A percentile compares a stretch with the other conserved stretches of the same genome.
These are phyloP conservation scores for Brachionus plicatilis DNA, from an alignment of 1,140 invertebrate species.

Conservation along the genomic window DNA sequence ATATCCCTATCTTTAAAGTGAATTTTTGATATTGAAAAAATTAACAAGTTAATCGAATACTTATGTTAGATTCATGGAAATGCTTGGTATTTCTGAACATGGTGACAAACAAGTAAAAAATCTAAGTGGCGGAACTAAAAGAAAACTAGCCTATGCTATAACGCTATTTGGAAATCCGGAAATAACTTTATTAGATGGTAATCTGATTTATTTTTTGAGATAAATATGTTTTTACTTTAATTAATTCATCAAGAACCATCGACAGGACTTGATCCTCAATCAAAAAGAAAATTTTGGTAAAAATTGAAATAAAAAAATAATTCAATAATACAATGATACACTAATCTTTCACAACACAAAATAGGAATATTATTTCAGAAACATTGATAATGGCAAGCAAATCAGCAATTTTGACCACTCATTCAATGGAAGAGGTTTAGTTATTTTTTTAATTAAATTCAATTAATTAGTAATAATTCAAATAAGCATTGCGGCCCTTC, in stretches of 20 bases:
- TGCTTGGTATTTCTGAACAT: slow-evolving; percentile 74
- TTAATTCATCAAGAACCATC: slow-evolving; percentile 49
- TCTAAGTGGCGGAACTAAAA: slow-evolving; percentile 55
- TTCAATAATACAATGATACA: not conserved
- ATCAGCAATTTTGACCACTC: slow-evolving; percentile 47
- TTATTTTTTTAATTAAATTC: slow-evolving; percentile 48
- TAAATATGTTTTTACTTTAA: slow-evolving; percentile 42
- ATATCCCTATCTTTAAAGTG: slow-evolving; percentile 40
- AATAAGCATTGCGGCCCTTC: no score
- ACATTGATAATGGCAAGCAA: slow-evolving; percentile 56
- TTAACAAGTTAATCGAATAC: no score
- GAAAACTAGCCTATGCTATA: slow-evolving; percentile 57
- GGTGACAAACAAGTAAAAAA: slow-evolving; percentile 54
- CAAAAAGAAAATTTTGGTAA: slow-evolving; percentile 56
- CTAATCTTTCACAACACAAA: not conserved
- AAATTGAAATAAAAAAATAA: not conserved
- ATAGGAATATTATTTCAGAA: slow-evolving; percentile 65
- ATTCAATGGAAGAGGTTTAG: slow-evolving; percentile 58
- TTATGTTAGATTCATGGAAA: slow-evolving; percentile 61
- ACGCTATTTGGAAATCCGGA: slow-evolving; percentile 55
- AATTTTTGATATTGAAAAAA: not conserved
- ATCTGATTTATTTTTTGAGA: not conserved
- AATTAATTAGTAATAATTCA: slow-evolving; percentile 42
- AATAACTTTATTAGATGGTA: slow-evolving; percentile 52
- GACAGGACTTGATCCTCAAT: slow-evolving; percentile 57